Percentiles rank a stretch among this genome's conserved stretches.
Evolutionary conservation across 2,888 invertebrate genomes (phyloP).

Genomic region (Meteorus colon): DNA sequence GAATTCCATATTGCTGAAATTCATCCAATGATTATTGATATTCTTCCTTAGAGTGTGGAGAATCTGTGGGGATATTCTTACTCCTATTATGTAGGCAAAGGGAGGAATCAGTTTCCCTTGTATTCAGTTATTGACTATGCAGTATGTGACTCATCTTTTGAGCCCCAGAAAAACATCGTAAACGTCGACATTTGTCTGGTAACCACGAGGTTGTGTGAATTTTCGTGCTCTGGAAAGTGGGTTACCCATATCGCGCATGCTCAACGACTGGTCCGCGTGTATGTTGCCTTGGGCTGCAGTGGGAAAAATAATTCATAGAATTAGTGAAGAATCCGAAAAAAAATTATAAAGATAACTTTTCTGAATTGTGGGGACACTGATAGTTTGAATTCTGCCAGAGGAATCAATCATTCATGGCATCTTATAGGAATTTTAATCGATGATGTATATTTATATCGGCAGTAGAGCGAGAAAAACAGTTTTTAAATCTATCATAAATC

Average conservation of each 20-base stretch:
- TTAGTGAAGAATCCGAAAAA: conserved; percentile 15
- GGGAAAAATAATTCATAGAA: not conserved
- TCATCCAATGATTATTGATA: conserved; percentile 4
- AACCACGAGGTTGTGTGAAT: conserved; percentile 35
- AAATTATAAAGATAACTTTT: not conserved
- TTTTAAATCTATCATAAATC: not conserved
- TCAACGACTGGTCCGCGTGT: conserved; percentile 24
- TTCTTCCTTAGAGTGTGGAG: not conserved
- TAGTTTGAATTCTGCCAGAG: not conserved
- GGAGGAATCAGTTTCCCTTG: not conserved
- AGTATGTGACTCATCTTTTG: conserved; percentile 11
- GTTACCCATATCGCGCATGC: conserved; percentile 34
- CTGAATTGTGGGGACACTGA: not conserved
- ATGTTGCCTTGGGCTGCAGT: conserved; percentile 13
- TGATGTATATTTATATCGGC: not conserved
- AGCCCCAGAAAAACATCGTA: conserved; percentile 4
- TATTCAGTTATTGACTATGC: not conserved
- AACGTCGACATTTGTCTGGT: conserved; percentile 12
- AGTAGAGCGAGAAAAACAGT: not conserved
- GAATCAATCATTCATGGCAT: not conserved
- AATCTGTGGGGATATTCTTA: not conserved
- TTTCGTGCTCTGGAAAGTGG: conserved; percentile 44
- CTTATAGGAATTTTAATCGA: not conserved
- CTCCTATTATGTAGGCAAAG: not conserved
- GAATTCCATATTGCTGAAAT: not conserved